Conservation (phyloP, 2,888 invertebrate species). For the Tholera decimalis region DNA sequence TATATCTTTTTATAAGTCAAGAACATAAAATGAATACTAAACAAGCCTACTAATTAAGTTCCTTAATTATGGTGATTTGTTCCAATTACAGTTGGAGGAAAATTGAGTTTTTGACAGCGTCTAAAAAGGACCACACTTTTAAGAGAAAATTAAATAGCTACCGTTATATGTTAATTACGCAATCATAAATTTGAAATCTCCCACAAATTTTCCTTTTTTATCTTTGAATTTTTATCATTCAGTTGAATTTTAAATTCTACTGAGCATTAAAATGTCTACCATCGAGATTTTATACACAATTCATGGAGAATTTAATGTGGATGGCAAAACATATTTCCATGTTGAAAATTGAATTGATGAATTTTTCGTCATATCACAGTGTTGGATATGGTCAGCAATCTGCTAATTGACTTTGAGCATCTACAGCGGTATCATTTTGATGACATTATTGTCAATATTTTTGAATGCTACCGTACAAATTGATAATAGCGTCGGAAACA, state of each 20-base stretch:
- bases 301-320: slow-evolving; percentile 28
- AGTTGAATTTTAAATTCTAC: slow-evolving; percentile 51
- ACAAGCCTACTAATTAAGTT: slow-evolving; percentile 58
- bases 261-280: slow-evolving; percentile 32
- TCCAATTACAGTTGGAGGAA: slow-evolving; percentile 54
- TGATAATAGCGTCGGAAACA: background rate
- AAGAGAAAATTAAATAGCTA: slow-evolving; percentile 43
- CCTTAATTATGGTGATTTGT: slow-evolving; percentile 60
- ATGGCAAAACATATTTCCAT: slow-evolving; percentile 36
- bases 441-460: background rate
- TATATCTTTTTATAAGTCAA: slow-evolving; percentile 34
- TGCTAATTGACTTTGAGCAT: background rate
- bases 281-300: slow-evolving; percentile 37
- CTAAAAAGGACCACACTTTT: slow-evolving; percentile 43
- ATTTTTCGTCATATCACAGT: slow-evolving; percentile 9
- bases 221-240: slow-evolving; percentile 57
- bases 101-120: slow-evolving; percentile 54
- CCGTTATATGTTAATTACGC: slow-evolving; percentile 62
- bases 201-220: slow-evolving; percentile 27
- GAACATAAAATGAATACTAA: slow-evolving; percentile 56
- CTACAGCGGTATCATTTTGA: background rate
- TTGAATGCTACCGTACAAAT: no score
- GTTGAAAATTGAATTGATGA: slow-evolving; percentile 30
- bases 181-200: slow-evolving; percentile 60
- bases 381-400: slow-evolving; percentile 11